Base-by-base conservation (phyloP, 2,797 vertebrate species). In the Neopelma chrysocephalum region DNA sequence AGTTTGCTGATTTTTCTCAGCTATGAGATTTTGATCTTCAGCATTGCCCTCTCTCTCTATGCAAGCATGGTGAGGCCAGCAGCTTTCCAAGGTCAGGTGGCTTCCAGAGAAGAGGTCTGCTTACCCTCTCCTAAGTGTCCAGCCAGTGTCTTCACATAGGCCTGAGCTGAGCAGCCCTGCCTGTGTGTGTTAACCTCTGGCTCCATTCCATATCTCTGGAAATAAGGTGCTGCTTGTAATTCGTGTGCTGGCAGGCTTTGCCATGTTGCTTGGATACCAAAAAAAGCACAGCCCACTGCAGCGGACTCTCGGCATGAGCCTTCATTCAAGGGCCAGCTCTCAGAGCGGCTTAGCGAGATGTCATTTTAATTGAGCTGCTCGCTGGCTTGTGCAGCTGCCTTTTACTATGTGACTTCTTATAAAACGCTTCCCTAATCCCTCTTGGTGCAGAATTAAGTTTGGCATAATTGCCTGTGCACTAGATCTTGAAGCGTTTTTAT, bases 271-370 rank as follows among this genome's bases (percentile, higher is more conserved):
- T 93, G 96, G 92, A 86, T 88, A 92, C 93, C 4, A 12, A 10
- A 34, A 68, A 64, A 56, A 66, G 89, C 72, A 15, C 25, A 68
- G 68, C 66, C 62, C 9, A 2, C 72, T 60, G 9, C 45, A 31
- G 75, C 3, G 0, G 64, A 32, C 90, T 70, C 69, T 91, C 0
- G 9, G 54, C 1, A 1, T 25, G 73, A 92, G 85, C 85, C 65
- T 73, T 80, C 76, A 50, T 93, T 89, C 57, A 82, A 42, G 78
- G 84, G 54, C 69, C 0, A 4, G 12, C 60, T 78, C 1, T 7
- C 65, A 38, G 84, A 90, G 91, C 34, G 3, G 96, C 97, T 97
- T 94, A 96, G 93, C 8, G 26, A 96, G 92, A 76, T 89, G 88
- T 93, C 89, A 18, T 75, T 96, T 91, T 88, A 95, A 96, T 73